Evolutionary conservation across 1,140 invertebrate species (phyloP), one percentile per base, ranked within the genome.

Genomic region (Rhopalosiphum maidis): DNA sequence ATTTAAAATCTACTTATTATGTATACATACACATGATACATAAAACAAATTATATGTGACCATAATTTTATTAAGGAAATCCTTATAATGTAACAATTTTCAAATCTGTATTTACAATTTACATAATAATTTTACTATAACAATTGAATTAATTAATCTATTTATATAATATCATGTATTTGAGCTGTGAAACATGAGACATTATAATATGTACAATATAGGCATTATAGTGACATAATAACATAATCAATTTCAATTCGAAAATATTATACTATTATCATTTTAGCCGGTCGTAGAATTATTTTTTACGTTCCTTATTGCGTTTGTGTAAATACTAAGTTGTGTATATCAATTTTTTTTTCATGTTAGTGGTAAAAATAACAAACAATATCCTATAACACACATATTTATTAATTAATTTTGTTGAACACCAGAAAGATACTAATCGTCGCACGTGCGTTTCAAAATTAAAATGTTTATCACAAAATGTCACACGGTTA

Each of bases 401-500:
- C 18, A 77, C n/a, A n/a, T n/a, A n/a, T 77, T 77, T 77, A n/a
- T 1, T n/a, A 77, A 77, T 77, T 77, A 77, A n/a, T n/a, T 77
- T 77, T n/a, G 15, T 77, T 77, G 60, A 77, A n/a, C 4, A 77
- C 30, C 60, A 77, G 15, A 77, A 90, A 35, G 22, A 77, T 25
- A 25, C 51, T 91, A 48, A 48, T 83, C 30, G 68, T 68, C 43
- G 43, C 30, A 51, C 46, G 68, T 91, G 68, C 35, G 68, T 82
- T 60, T 51, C 46, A 86, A 48, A n/a, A 22, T 35, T 18, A 48
- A 91, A 91, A 91, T 82, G 21, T 82, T 48, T 91, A 68, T 77
- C 43, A 35, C 43, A 77, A 54, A 92, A 86, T 55, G 82, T 93
- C 91, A 55, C 51, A 86, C 82, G 48, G 91, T 93, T 93, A 93